These are phyloP conservation scores for Ommatoiulus sabulosus DNA, from an alignment of 2,888 invertebrate species.

Conservation along the genomic window DNA sequence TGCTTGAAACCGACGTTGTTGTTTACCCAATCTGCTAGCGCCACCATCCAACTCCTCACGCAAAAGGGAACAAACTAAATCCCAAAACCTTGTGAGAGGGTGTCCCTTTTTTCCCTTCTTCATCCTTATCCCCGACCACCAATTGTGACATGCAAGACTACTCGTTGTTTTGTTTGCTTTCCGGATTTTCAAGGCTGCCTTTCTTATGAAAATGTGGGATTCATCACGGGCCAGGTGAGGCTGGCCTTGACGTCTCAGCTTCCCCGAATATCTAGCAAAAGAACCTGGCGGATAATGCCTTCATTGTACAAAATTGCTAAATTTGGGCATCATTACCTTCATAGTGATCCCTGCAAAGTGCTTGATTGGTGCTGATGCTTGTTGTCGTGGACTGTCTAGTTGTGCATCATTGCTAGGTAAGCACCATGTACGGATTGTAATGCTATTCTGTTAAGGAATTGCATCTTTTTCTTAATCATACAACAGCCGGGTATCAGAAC, in stretches of 20 bases:
- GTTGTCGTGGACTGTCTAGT: background rate
- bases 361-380: background rate
- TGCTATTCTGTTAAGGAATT: no score
- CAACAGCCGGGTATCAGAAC: background rate
- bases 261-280: no score
- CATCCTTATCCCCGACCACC: background rate
- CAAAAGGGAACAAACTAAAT: conserved; percentile 42
- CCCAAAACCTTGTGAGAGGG: background rate
- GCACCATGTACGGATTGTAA: no score
- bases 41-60: conserved; percentile 45
- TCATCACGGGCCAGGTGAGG: background rate
- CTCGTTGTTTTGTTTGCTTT: conserved; percentile 19
- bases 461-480: no score
- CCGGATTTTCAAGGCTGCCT: background rate
- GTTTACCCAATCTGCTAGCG: background rate
- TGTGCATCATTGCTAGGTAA: background rate
- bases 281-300: background rate
- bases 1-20: background rate
- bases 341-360: background rate
- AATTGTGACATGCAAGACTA: conserved; percentile 7
- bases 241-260: background rate
- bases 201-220: background rate
- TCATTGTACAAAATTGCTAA: background rate
- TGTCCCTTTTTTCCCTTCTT: conserved; percentile 21
- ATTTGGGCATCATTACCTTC: background rate